A percentile compares a stretch with the other conserved stretches of the same genome.
Conservation (phyloP, 2,113 vertebrate species). For the Garra rufa region DNA sequence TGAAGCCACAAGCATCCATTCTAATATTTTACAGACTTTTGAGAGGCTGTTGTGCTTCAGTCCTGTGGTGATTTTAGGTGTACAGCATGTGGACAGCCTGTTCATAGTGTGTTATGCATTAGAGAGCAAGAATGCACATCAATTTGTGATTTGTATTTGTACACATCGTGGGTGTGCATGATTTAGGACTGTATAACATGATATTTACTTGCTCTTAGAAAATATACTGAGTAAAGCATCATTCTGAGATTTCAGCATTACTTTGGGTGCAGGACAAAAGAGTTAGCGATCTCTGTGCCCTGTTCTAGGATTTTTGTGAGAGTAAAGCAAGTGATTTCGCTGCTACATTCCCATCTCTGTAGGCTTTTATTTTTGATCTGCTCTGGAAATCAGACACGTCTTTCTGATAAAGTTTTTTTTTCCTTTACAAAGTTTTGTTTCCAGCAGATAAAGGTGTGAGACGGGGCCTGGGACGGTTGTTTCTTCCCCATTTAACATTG, state of each 20-base stretch:
- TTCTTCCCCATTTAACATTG: background rate
- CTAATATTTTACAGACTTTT: constrained; percentile 57
- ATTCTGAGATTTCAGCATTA: constrained; percentile 25
- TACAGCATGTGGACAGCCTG: constrained; percentile 43
- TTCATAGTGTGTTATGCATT: constrained; percentile 38
- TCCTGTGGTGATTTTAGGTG: constrained; percentile 33
- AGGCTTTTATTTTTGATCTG: constrained; percentile 13
- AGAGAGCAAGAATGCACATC: constrained; percentile 2
- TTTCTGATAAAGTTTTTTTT: background rate
- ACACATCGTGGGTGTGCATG: background rate
- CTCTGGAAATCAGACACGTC: background rate
- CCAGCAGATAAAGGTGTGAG: constrained; percentile 19
- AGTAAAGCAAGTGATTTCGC: constrained; percentile 20
- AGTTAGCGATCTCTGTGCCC: background rate
- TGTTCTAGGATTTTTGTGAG: constrained; percentile 16
- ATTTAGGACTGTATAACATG: constrained; percentile 54
- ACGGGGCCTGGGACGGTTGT: background rate
- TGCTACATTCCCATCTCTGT: constrained; percentile 49
- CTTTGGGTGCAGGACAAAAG: constrained; percentile 32
- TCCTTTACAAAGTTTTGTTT: constrained; percentile 12
- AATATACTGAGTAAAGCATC: constrained; percentile 8
- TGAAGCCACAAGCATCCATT: constrained; percentile 69
- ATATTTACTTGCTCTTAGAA: constrained; percentile 10
- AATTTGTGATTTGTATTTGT: background rate
- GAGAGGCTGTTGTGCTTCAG: constrained; percentile 49